These are phyloP conservation scores for Darevskia nairensis DNA, from an alignment of 2,797 vertebrate genomes.

Conservation along the genomic window DNA sequence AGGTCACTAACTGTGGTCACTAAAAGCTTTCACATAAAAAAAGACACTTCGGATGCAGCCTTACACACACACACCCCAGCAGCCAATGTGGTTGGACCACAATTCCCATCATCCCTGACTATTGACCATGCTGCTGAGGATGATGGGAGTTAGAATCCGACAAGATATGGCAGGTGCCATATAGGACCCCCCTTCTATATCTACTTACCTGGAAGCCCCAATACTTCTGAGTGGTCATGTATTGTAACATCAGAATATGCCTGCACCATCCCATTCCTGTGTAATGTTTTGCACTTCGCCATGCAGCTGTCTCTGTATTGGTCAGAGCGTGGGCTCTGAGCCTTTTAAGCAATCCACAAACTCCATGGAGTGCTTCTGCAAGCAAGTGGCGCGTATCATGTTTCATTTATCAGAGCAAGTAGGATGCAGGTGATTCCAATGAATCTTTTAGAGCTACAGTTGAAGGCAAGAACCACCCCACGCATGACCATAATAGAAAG, in stretches of 20 bases:
- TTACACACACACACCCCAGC: too few relatives aligned
- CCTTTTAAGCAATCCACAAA: not conserved
- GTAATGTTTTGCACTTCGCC: not conserved
- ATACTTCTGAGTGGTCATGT: too few relatives aligned
- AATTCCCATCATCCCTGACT: not conserved
- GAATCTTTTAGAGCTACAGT: not conserved
- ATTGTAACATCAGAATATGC: not conserved
- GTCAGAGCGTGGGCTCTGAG: not conserved
- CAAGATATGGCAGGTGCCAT: too few relatives aligned
- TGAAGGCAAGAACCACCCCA: not conserved
- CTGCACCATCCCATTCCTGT: not conserved
- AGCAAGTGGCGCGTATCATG: not conserved
- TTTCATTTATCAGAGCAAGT: not conserved
- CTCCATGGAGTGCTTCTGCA: not conserved
- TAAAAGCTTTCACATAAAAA: not conserved
- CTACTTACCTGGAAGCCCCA: not conserved
- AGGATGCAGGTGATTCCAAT: not conserved
- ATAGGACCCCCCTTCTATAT: not conserved
- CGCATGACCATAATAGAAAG: too few relatives aligned
- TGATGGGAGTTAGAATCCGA: too few relatives aligned
- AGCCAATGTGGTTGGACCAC: not conserved
- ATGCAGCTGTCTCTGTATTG: not conserved
- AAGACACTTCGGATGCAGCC: not conserved
- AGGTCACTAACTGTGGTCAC: too few relatives aligned
- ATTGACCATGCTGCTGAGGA: not conserved